Evolutionary conservation across 2,888 invertebrate genomes (phyloP), one percentile per base, ranked within the genome.

Genomic region (Spicauda simplicius): DNA sequence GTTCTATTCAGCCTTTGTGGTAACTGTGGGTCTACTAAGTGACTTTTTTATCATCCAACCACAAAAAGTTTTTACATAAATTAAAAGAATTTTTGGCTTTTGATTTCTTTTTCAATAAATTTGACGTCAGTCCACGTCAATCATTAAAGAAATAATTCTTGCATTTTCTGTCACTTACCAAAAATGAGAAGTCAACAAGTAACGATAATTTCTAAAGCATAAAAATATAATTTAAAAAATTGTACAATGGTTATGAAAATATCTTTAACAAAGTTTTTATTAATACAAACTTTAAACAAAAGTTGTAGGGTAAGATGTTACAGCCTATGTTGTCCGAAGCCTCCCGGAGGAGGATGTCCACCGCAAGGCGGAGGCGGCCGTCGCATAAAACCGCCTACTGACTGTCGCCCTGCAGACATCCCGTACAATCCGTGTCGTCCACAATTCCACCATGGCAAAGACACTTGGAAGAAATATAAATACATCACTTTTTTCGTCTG

Each of bases 381-480:
- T 18, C 74, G 79, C 3, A 83, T 87, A 55, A 75, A 76, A n/a
- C 77, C 77, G 70, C 18, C 87, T 78, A 7, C 79, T 71, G n/a
- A 81, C 74, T 30, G 78, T 84, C 63, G 80, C 80, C 53, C 79
- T 74, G n/a, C 86, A 81, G 72, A 86, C 81, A 73, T 77, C 54
- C 76, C 77, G 1, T 70, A 72, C 4, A 77, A 77, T 37, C 66
- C 79, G n/a, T 90, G 91, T 76, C 74, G 76, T 0, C 91, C 91
- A 1, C 71, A 54, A 20, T 84, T 71, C 74, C 83, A 81, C 67
- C 77, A 83, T 20, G 85, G 83, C n/a, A 77, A 83, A n/a, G 76
- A 80, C 58, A 74, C 77, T 2, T 86, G 81, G 80, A 88, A 80
- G 67, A 87, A 81, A 75, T 88, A 79, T 71, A 88, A 82, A 73